Evolutionary conservation across 2,797 vertebrate species (phyloP).

Genomic region (Falco concolor): DNA sequence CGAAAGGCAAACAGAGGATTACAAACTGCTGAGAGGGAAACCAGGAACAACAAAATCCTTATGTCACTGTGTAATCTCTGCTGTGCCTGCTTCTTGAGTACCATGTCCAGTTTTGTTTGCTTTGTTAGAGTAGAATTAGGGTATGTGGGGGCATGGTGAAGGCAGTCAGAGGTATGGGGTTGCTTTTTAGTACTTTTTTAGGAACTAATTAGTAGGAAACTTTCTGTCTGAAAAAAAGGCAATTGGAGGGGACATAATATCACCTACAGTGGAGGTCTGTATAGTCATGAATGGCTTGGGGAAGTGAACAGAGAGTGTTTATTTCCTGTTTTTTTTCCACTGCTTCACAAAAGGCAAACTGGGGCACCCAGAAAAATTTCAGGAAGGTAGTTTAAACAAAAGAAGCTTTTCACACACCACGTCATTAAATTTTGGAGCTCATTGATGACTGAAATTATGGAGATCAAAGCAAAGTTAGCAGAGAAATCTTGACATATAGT

Average conservation of each 20-base stretch:
- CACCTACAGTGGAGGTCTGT: constrained; percentile 43
- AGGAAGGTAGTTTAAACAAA: background rate
- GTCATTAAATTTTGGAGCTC: background rate
- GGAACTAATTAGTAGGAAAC: constrained; percentile 37
- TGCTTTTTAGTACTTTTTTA: too few relatives aligned
- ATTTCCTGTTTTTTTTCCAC: constrained; percentile 16
- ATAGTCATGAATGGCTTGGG: constrained; percentile 42
- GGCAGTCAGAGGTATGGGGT: background rate
- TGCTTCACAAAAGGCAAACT: constrained; percentile 52
- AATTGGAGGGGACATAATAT: constrained; percentile 34
- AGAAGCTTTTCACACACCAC: background rate
- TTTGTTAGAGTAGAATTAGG: background rate
- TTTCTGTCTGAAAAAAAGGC: constrained; percentile 11
- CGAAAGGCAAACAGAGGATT: background rate
- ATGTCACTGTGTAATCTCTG: background rate
- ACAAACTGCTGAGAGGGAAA: background rate
- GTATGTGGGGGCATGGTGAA: background rate
- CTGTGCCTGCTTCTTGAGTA: background rate
- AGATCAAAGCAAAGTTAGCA: background rate
- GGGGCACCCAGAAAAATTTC: constrained; percentile 42
- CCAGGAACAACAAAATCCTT: background rate
- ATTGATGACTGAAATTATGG: background rate
- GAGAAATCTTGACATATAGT: background rate
- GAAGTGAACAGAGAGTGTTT: constrained; percentile 47
- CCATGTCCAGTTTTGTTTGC: background rate